phyloP scores from a whole-genome alignment of 2,797 vertebrate species.

The Pagetopsis macropterus region DNA sequence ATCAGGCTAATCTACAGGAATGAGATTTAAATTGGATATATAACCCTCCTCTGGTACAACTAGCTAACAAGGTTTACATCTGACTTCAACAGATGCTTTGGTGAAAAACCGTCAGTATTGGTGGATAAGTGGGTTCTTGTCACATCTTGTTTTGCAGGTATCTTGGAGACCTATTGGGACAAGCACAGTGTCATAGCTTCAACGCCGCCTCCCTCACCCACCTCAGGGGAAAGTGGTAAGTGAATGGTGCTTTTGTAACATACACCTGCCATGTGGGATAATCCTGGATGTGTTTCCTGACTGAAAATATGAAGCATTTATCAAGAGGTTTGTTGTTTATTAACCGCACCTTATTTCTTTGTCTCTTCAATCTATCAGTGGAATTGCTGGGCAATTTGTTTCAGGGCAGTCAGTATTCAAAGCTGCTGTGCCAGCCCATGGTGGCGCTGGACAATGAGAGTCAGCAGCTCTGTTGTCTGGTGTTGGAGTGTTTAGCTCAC shows the following conservation, averaged over 20 bases:
- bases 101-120: not conserved
- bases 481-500: slow-evolving; percentile 96
- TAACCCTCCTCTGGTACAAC: not conserved
- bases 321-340: slow-evolving; percentile 1
- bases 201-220: slow-evolving; percentile 96
- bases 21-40: not conserved
- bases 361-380: slow-evolving; percentile 72
- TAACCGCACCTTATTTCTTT: slow-evolving; percentile 38
- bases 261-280: not conserved
- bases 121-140: not conserved
- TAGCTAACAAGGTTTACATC: not conserved
- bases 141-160: slow-evolving; percentile 81
- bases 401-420: slow-evolving; percentile 91
- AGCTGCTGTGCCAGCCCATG: slow-evolving; percentile 92
- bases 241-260: not conserved
- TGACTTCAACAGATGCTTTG: not conserved
- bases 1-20: not conserved
- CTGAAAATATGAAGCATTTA: not conserved
- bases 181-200: slow-evolving; percentile 95
- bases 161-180: slow-evolving; percentile 97
- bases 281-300: not conserved
- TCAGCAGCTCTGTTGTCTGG: slow-evolving; percentile 92
- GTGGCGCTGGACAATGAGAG: slow-evolving; percentile 91
- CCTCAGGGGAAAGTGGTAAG: slow-evolving; percentile 94
- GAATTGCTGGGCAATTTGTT: slow-evolving; percentile 91